Evolutionary conservation across 1,140 invertebrate species (phyloP).

Genomic region (Dermatophagoides farinae): DNA sequence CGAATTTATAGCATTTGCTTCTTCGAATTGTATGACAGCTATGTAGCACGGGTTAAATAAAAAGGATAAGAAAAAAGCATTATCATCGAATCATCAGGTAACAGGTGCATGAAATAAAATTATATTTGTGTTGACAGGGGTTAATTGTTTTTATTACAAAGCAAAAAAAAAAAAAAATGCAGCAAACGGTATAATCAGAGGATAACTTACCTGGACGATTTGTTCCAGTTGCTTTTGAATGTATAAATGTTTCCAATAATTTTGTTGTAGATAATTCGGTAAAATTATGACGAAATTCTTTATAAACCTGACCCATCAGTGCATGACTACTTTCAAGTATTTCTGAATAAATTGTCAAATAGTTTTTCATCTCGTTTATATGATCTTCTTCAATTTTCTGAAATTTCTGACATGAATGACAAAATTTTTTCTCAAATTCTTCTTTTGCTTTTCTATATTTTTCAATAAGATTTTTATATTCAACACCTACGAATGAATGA

Average conservation of each 20-base stretch:
- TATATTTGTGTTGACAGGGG: too few relatives aligned
- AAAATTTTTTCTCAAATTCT: conserved; percentile 87
- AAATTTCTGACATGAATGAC: conserved; percentile 70
- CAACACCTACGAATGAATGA: conserved; percentile 36
- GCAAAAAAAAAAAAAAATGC: not conserved
- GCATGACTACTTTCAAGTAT: conserved; percentile 70
- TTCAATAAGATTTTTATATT: conserved; percentile 65
- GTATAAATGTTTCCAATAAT: conserved; percentile 66
- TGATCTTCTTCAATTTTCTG: conserved; percentile 81
- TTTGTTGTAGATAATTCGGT: conserved; percentile 75
- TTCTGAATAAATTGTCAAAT: conserved; percentile 67
- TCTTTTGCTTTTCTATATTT: conserved; percentile 69
- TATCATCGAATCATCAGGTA: too few relatives aligned
- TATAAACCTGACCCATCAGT: conserved; percentile 62
- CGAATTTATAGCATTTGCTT: not conserved
- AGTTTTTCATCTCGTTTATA: conserved; percentile 83
- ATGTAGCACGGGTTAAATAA: not conserved
- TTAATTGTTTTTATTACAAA: too few relatives aligned
- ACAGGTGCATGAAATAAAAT: too few relatives aligned
- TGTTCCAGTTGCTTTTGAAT: conserved; percentile 67
- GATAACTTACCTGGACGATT: conserved; percentile 60
- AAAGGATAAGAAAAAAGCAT: not conserved
- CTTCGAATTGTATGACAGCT: not conserved
- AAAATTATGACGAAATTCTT: conserved; percentile 72
- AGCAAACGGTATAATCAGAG: not conserved